A percentile compares a stretch with the other conserved stretches of the same genome.
Evolutionary conservation across 2,888 invertebrate species (phyloP).

Genomic region (Yponomeuta evonymella): DNA sequence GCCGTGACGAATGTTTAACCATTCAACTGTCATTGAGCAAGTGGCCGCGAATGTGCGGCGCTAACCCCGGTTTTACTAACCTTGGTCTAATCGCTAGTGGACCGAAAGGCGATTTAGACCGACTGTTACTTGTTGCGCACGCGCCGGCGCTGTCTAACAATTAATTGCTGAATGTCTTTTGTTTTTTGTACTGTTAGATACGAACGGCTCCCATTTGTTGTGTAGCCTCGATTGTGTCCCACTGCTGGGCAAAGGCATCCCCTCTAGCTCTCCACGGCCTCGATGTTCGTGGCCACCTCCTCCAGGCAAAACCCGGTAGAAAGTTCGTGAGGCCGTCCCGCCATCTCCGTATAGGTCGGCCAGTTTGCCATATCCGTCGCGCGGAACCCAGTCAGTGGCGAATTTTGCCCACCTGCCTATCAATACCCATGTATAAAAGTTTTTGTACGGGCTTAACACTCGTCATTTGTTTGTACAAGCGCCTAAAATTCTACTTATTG

Average conservation of each 20-base stretch:
- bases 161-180: background rate
- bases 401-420: no score
- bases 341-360: no score
- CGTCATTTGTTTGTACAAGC: background rate
- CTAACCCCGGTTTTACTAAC: background rate
- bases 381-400: no score
- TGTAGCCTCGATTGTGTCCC: no score
- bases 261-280: no score
- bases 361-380: no score
- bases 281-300: no score
- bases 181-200: background rate
- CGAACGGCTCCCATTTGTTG: background rate
- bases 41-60: background rate
- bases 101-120: background rate
- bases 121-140: background rate
- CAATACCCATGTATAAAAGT: no score
- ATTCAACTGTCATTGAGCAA: slow-evolving; percentile 1
- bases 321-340: no score
- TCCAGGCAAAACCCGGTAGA: no score
- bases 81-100: background rate
- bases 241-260: no score
- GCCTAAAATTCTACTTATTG: no score
- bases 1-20: background rate
- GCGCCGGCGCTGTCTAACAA: background rate
- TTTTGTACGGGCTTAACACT: background rate